Evolutionary conservation across 2,888 invertebrate species (phyloP).

Genomic region (Troglohyphantes excavatus): DNA sequence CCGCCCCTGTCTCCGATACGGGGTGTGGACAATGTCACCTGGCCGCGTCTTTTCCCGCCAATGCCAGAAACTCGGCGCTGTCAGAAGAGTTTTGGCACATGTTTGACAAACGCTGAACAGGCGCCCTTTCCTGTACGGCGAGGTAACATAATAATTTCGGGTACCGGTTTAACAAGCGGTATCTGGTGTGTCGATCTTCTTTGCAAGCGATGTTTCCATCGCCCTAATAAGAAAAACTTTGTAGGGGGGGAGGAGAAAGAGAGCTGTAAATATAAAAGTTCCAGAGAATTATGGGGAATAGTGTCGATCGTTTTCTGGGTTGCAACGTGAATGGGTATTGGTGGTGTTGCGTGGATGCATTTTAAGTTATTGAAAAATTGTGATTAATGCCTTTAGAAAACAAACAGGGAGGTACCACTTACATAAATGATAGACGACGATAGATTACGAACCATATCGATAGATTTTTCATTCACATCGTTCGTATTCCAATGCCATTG

Average conservation of each 20-base stretch:
- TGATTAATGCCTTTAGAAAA: background rate
- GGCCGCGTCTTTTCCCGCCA: conserved; percentile 58
- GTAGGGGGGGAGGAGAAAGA: background rate
- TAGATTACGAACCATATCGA: too few species aligned
- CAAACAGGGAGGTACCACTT: too few species aligned
- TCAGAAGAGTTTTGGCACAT: conserved; percentile 61
- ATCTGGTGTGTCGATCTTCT: background rate
- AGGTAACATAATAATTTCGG: conserved; percentile 23
- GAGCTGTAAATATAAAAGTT: background rate
- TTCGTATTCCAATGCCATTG: too few species aligned
- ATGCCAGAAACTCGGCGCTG: conserved; percentile 69
- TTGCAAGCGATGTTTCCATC: background rate
- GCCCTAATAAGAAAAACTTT: conserved; percentile 13
- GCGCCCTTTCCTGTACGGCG: conserved; percentile 1
- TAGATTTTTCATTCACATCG: too few species aligned
- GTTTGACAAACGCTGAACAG: conserved; percentile 61
- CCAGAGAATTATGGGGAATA: background rate
- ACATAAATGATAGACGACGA: too few species aligned
- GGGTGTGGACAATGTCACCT: conserved; percentile 77
- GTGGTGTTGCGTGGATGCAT: background rate
- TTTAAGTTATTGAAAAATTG: background rate
- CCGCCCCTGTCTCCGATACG: too few species aligned
- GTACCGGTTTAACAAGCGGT: conserved; percentile 1
- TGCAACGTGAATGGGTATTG: background rate
- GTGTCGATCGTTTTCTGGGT: background rate